A percentile compares a stretch with the other conserved stretches of the same genome.
Conservation (phyloP, 2,113 vertebrate species). For the Rhinopithecus roxellana region DNA sequence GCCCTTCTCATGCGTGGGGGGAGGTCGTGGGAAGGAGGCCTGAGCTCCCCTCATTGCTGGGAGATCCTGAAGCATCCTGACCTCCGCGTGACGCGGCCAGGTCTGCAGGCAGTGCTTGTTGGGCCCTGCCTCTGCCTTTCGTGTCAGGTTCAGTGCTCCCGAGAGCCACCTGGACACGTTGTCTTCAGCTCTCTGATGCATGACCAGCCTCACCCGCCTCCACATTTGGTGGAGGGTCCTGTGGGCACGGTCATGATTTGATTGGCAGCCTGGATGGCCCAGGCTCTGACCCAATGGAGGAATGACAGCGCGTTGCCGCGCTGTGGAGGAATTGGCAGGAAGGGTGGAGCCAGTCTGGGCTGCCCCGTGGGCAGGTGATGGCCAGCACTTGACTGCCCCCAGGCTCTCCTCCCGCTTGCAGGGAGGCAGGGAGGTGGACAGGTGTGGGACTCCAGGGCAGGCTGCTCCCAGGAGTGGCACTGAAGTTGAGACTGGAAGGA, state of each 20-base stretch:
- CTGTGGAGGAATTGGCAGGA: not conserved
- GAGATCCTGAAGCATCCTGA: not conserved
- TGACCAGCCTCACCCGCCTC: not conserved
- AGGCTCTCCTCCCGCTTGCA: not conserved
- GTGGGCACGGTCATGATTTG: not conserved
- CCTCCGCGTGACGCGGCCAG: not conserved
- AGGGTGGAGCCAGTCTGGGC: not conserved
- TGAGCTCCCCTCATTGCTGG: not conserved
- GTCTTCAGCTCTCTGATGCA: not conserved
- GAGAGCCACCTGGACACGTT: not conserved
- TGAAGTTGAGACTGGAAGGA: too few relatives aligned
- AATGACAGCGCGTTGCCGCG: not conserved
- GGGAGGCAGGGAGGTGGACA: not conserved
- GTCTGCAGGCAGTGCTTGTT: not conserved
- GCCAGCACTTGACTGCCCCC: not conserved
- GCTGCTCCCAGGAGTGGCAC: not conserved
- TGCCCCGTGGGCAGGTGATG: not conserved
- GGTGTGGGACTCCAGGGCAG: too few relatives aligned
- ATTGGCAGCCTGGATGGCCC: not conserved
- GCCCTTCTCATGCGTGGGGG: not conserved
- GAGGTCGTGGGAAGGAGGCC: not conserved
- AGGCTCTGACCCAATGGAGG: not conserved
- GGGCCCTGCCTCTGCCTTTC: not conserved
- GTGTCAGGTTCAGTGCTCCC: not conserved
- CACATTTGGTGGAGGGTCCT: not conserved